These are phyloP conservation scores for Zygaena filipendulae DNA, from an alignment of 2,888 invertebrate genomes.

Conservation along the genomic window DNA sequence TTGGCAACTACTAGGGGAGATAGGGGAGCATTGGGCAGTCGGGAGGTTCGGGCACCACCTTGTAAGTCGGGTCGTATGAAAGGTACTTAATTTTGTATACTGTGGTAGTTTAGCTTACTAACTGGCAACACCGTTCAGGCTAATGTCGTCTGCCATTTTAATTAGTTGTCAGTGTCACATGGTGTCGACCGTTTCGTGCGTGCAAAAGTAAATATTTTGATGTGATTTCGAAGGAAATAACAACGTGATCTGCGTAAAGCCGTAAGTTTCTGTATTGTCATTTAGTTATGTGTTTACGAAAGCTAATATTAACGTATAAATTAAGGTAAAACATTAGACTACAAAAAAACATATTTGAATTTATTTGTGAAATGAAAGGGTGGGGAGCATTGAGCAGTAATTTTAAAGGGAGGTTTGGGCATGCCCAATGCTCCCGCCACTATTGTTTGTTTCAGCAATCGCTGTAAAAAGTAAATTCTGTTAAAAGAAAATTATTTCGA, in stretches of 20 bases:
- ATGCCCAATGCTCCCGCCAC: conserved; percentile 10
- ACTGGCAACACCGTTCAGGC: conserved; percentile 9
- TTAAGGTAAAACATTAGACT: conserved; percentile 7
- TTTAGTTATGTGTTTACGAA: conserved; percentile 7
- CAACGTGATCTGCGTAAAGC: conserved; percentile 10
- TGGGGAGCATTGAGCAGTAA: conserved; percentile 5
- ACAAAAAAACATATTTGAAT: conserved; percentile 8
- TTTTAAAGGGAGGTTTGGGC: conserved; percentile 9
- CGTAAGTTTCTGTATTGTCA: conserved; percentile 9
- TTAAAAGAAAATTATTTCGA: background rate
- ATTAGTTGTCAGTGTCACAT: conserved; percentile 7
- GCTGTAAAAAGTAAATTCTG: background rate
- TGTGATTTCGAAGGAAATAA: conserved; percentile 10
- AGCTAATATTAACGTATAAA: conserved; percentile 9
- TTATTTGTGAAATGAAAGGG: conserved; percentile 5
- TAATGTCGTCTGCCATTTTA: conserved; percentile 6
- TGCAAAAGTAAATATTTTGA: conserved; percentile 15
- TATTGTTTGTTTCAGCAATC: background rate
- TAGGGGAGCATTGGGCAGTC: conserved; percentile 11
- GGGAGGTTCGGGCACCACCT: conserved; percentile 11
- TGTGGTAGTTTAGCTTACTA: conserved; percentile 8
- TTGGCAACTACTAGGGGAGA: too few species aligned
- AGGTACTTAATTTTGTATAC: conserved; percentile 7
- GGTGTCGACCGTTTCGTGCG: conserved; percentile 5
- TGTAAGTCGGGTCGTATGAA: conserved; percentile 6